Evolutionary conservation across 2,888 invertebrate genomes (phyloP), one percentile per base, ranked within the genome.

Genomic region (Pyrrhosoma nymphula): DNA sequence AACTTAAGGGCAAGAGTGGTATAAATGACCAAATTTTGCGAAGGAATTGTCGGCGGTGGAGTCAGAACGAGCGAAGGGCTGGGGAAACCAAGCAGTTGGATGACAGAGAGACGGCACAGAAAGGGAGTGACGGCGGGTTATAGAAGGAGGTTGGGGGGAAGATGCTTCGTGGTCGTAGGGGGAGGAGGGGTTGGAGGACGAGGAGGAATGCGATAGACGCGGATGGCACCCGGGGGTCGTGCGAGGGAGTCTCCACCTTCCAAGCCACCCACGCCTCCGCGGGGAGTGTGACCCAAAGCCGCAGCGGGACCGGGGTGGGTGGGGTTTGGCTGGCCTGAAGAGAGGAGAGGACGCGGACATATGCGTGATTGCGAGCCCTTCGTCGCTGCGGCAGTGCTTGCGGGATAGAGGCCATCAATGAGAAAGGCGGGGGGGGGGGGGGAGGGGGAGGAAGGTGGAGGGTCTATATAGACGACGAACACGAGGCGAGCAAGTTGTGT

Each of bases 251-350:
- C 55, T 55, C 18, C 39, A 1, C 23, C 55, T 26, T 23, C 89
- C 18, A 6, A 26, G 55, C n/a, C 55, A 16, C 55, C 56, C 89
- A 56, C 89, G 47, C 89, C 55, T 89, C 56, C 16, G 26, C 88
- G 20, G 26, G 55, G 88, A 26, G 88, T 55, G 89, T 89, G 89
- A 89, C 89, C 89, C 47, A 89, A 23, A 89, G 47, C 39, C 89
- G 26, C 26, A 14, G 2, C 47, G 8, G 20, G 47, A 16, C 18
- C 12, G 47, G 26, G 39, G 47, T 47, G 47, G 39, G 39, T 47
- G 88, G 47, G 47, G 47, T 47, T 47, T 8, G 47, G 47, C 47
- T n/a, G 82, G n/a, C 39, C 88, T 47, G 47, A 6, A 2, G 16
- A 89, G 26, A 55, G n/a, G 89, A 12, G 30, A n/a, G 82, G 82